Conservation (phyloP, 1,140 invertebrate species). For the Aphidius ervi region DNA sequence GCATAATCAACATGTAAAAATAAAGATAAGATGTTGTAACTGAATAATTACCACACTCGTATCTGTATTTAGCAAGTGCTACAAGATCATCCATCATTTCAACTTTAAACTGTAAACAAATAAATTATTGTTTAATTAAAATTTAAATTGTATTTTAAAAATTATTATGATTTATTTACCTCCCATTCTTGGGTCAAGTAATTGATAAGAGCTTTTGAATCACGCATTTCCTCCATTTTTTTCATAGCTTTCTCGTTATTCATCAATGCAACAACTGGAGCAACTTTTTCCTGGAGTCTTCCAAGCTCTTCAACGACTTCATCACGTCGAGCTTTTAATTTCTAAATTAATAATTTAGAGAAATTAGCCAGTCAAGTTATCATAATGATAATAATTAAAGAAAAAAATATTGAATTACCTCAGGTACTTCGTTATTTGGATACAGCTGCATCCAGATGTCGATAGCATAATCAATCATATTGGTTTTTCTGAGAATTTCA, state of each 20-base stretch:
- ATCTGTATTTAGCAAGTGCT: slow-evolving; percentile 92
- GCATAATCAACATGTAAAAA: slow-evolving; percentile 91
- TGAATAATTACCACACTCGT: slow-evolving; percentile 97
- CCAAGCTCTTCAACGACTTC: slow-evolving; percentile 82
- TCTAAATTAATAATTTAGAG: slow-evolving; percentile 49
- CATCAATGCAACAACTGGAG: slow-evolving; percentile 80
- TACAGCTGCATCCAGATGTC: slow-evolving; percentile 87
- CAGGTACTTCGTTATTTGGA: slow-evolving; percentile 76
- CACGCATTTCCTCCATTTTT: slow-evolving; percentile 87
- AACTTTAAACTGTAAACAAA: slow-evolving; percentile 72
- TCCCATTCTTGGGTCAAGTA: slow-evolving; percentile 67
- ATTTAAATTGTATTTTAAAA: background rate
- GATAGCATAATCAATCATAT: slow-evolving; percentile 99
- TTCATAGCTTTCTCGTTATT: slow-evolving; percentile 84
- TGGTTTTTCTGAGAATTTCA: slow-evolving; percentile 93
- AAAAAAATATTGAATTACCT: slow-evolving; percentile 51
- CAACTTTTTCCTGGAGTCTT: slow-evolving; percentile 78
- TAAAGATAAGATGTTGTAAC: slow-evolving; percentile 92
- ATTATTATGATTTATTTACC: slow-evolving; percentile 25
- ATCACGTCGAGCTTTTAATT: slow-evolving; percentile 73
- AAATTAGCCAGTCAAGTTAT: background rate
- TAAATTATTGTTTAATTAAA: background rate
- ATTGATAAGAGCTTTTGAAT: slow-evolving; percentile 88
- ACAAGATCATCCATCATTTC: slow-evolving; percentile 95
- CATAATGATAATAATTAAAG: slow-evolving; percentile 18